Evolutionary conservation across 2,888 invertebrate species (phyloP), one percentile per base, ranked within the genome.

Genomic region (Oasisia sp.): DNA sequence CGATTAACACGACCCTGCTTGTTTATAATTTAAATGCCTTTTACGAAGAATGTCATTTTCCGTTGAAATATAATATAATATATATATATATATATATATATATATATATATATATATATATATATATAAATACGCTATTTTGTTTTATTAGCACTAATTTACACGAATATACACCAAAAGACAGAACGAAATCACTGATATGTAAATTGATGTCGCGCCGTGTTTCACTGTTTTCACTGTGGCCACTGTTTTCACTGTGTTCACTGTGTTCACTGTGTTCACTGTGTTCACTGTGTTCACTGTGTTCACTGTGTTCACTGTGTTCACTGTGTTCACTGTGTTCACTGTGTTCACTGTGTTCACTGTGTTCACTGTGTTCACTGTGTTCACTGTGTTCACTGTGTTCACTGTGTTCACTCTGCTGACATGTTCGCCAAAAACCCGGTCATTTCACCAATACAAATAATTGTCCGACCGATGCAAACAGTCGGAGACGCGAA

Each of bases 101-200:
- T 74, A 74, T 58, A 58, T 58, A 58, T 58, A 74, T 74, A 74
- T 74, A 74, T 74, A 74, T 74, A 74, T 74, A 74, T 74, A 27
- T 74, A 74, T 74, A 74, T 74, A 74, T 58, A 11, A 4, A 12
- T 8, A 50, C 12, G 50, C 50, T 50, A 12, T 11, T 11, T 12
- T 45, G 45, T 50, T 50, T 50, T 4, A 38, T 38, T 50, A 7
- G 50, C 12, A 74, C 27, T 74, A 27, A 74, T 74, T 74, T 27
- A 74, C 74, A 27, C 27, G 58, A 19, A 19, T 19, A 14, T 58
- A 58, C 58, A 19, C 11, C 19, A 58, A 9, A 11, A 14, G 19
- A 58, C 14, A 19, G 27, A n/a, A 58, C 19, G 19, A 19, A 27
- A 58, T 19, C 58, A 19, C 58, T 19, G 58, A 58, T 19, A 58